A percentile compares a stretch with the other conserved stretches of the same genome.
phyloP scores from a whole-genome alignment of 1,140 invertebrate species.

The Procambarus clarkii region DNA sequence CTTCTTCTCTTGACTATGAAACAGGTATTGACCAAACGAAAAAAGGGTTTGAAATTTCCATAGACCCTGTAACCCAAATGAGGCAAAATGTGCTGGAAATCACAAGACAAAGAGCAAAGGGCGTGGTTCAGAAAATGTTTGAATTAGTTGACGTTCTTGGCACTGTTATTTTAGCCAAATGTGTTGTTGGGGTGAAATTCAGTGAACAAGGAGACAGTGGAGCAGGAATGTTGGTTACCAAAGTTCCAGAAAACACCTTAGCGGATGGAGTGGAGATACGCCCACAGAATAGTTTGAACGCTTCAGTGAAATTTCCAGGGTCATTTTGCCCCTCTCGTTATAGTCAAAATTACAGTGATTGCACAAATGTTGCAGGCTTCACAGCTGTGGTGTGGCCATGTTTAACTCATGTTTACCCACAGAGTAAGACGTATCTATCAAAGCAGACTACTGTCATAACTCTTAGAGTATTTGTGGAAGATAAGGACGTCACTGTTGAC shows the following conservation, averaged over 20 bases:
- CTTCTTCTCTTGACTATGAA: constrained; percentile 14
- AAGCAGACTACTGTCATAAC: neutral
- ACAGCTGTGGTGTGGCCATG: constrained; percentile 42
- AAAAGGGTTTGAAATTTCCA: neutral
- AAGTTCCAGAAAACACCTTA: constrained; percentile 6
- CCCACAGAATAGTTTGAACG: constrained; percentile 6
- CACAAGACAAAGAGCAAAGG: constrained; percentile 30
- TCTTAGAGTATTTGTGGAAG: neutral
- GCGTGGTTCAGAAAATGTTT: constrained; percentile 23
- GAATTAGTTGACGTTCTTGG: constrained; percentile 14
- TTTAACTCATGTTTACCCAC: constrained; percentile 27
- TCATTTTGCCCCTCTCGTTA: constrained; percentile 29
- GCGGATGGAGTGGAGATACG: neutral
- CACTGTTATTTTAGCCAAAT: neutral
- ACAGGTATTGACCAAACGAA: neutral
- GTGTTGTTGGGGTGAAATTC: constrained; percentile 24
- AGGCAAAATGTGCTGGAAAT: constrained; percentile 21
- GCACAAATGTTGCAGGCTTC: neutral
- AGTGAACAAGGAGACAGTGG: constrained; percentile 22
- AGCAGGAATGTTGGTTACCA: constrained; percentile 6
- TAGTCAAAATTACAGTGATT: neutral
- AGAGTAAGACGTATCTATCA: neutral
- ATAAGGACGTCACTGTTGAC: neutral
- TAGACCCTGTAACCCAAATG: neutral
- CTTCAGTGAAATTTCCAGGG: constrained; percentile 9